Evolutionary conservation across 2,888 invertebrate genomes (phyloP), one percentile per base, ranked within the genome.

Genomic region (Willowsia nigromaculata): DNA sequence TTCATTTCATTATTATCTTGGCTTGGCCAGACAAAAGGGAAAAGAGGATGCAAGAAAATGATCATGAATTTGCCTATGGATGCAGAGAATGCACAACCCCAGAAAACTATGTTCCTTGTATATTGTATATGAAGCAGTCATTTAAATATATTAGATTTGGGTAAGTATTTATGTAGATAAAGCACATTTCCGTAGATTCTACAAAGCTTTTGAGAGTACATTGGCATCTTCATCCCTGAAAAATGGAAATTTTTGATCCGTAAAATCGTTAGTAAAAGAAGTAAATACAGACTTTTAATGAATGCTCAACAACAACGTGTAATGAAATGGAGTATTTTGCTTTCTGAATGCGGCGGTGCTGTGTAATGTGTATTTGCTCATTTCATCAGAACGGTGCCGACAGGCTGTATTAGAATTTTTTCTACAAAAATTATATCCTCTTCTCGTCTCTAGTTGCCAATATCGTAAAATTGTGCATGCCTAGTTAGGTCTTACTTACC

Each of bases 1-100:
- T 86, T 86, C 86, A 78, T 86, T 86, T 80, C 86, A 80, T 86
- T 86, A 71, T 59, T 86, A 71, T 59, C 59, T 81, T 81, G 59
- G 43, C 40, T 27, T 59, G 59, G 50, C 59, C 59, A 59, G 50
- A 18, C 81, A 53, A 53, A 50, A 53, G 0, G 53, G 30, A 6
- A 25, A 78, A 53, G 53, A 78, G 76, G 53, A 78, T 33, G 33
- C 78, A 53, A 43, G 43, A 71, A 43, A 43, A 25, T 1, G 0
- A 71, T 71, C 22, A 71, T 53, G 53, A 37, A 53, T 43, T 71
- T 40, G 25, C 43, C 7, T 71, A 33, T 53, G 53, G 53, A 53
- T 15, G 33, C 30, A 53, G 18, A 53, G 53, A 78, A 53, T 15
- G 33, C 30, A 53, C 11, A 53, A 78, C 30, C 7, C 53, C 18